phyloP scores from a whole-genome alignment of 1,140 invertebrate species.

The Lepidurus apus region DNA sequence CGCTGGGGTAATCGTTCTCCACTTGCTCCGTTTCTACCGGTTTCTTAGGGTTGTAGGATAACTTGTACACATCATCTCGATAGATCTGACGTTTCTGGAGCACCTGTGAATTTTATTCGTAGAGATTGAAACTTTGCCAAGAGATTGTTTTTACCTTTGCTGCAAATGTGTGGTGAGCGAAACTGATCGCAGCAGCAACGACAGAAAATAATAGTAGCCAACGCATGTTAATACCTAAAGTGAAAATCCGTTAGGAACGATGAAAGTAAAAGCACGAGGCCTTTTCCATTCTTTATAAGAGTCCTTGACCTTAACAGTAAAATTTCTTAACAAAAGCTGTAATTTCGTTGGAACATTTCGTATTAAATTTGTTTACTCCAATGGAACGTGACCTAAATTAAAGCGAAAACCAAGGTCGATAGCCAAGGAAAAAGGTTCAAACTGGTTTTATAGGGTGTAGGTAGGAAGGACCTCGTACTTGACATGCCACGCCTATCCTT shows the following conservation, averaged over 20 bases:
- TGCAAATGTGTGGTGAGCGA: not conserved
- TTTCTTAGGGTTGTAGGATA: not conserved
- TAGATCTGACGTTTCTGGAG: slow-evolving; percentile 32
- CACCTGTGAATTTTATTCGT: not conserved
- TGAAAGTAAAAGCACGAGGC: not conserved
- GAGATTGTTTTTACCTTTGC: not conserved
- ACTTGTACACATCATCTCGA: slow-evolving; percentile 32
- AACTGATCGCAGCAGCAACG: not conserved
- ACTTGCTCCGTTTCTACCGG: slow-evolving; percentile 5
- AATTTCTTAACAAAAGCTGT: no score
- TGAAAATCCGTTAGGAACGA: not conserved
- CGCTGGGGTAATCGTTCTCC: not conserved
- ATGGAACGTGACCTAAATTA: no score
- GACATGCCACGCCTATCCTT: not conserved
- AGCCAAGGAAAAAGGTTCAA: not conserved
- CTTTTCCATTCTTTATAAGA: not conserved
- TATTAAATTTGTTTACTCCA: no score
- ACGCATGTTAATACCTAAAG: not conserved
- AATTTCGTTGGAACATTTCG: no score
- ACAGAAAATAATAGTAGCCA: not conserved
- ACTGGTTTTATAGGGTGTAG: not conserved
- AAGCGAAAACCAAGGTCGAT: not conserved
- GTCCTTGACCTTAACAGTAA: not conserved
- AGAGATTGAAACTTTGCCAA: not conserved
- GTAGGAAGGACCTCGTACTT: not conserved